phyloP scores from a whole-genome alignment of 2,113 vertebrate genomes.

The Archocentrus centrarchus region DNA sequence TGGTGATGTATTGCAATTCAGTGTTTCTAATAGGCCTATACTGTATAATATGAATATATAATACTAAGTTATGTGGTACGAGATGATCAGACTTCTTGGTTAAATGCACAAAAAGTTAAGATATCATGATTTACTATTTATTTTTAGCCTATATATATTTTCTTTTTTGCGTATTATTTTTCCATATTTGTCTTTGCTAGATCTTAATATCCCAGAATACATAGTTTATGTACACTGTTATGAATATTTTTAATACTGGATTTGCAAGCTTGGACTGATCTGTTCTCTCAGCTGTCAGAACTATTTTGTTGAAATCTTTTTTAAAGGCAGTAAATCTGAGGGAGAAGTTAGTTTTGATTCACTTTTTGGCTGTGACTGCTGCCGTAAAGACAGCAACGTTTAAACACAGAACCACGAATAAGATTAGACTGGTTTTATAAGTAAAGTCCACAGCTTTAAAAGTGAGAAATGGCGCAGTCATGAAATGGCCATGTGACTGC shows the following conservation, averaged over 20 bases:
- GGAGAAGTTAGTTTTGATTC: not conserved
- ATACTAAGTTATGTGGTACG: not conserved
- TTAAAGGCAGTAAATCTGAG: no score
- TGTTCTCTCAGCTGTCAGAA: not conserved
- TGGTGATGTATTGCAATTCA: not conserved
- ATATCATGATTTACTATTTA: not conserved
- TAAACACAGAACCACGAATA: not conserved
- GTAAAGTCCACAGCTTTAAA: not conserved
- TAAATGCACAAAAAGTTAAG: not conserved
- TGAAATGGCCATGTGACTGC: not conserved
- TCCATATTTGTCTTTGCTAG: not conserved
- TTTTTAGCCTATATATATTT: not conserved
- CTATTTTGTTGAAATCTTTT: no score
- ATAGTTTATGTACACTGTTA: not conserved
- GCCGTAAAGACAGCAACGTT: not conserved
- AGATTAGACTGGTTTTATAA: not conserved
- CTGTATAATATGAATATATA: not conserved
- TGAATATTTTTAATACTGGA: not conserved
- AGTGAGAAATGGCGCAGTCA: not conserved
- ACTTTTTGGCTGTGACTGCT: not conserved
- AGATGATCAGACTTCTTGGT: not conserved
- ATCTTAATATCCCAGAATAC: not conserved
- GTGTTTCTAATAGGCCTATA: not conserved
- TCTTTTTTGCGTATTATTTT: not conserved
- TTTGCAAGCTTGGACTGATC: not conserved